Percentiles rank a stretch among this genome's conserved stretches.
Evolutionary conservation across 2,888 invertebrate genomes (phyloP).

Genomic region (Furcula furcula): DNA sequence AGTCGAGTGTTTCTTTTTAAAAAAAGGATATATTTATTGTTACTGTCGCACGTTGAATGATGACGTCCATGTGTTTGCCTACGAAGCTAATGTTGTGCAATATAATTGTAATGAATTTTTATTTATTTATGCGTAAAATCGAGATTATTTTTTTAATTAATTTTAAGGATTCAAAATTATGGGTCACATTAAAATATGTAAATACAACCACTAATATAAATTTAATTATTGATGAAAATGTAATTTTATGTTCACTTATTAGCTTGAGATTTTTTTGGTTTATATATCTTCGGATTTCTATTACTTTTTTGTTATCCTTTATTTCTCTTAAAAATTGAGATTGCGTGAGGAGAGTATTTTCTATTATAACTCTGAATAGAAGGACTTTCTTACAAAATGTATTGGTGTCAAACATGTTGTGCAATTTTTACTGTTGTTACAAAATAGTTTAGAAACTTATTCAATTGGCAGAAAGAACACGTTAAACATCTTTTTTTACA

Average conservation of each 20-base stretch:
- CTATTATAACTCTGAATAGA: slow-evolving; percentile 11
- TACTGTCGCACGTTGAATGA: slow-evolving; percentile 31
- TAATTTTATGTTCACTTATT: too few relatives aligned
- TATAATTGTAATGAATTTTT: slow-evolving; percentile 20
- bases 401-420: slow-evolving; percentile 40
- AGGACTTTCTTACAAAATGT: slow-evolving; percentile 24
- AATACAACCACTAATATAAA: too few relatives aligned
- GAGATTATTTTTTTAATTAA: slow-evolving; percentile 2
- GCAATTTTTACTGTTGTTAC: slow-evolving; percentile 48
- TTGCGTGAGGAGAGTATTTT: slow-evolving; percentile 9
- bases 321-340: not conserved
- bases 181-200: too few relatives aligned
- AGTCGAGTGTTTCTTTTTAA: slow-evolving; percentile 58
- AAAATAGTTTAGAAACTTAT: slow-evolving; percentile 24
- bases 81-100: slow-evolving; percentile 62
- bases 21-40: slow-evolving; percentile 22
- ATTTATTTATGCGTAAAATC: not conserved
- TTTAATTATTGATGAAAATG: too few relatives aligned
- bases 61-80: slow-evolving; percentile 62
- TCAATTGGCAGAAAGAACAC: slow-evolving; percentile 20
- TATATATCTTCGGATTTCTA: too few relatives aligned
- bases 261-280: too few relatives aligned
- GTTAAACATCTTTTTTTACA: not conserved
- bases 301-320: too few relatives aligned
- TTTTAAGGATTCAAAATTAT: too few relatives aligned